Percentiles rank a stretch among this genome's conserved stretches.
phyloP scores from a whole-genome alignment of 92 coral and sea anemone genomes.

The Actinostola sp. region DNA sequence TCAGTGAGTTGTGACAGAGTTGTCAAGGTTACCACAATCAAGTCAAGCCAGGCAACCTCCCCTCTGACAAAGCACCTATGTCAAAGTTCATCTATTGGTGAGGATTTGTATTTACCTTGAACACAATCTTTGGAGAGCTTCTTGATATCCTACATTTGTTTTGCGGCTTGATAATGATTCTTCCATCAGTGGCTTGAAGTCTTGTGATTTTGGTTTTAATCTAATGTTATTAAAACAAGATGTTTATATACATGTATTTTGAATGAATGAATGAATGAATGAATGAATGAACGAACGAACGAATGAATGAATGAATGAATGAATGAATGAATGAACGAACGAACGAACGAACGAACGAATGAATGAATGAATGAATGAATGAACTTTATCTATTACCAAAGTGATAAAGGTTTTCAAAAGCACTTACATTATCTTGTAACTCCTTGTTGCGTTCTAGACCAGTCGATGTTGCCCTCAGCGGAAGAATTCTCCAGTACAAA shows the following conservation, averaged over 20 bases:
- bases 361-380: no score
- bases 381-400: background rate
- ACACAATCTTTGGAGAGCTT: conserved; percentile 7
- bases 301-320: no score
- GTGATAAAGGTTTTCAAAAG: background rate
- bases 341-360: no score
- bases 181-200: conserved; percentile 27
- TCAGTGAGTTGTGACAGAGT: no score
- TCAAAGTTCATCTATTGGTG: no score
- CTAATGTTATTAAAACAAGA: background rate
- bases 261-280: no score
- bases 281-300: no score
- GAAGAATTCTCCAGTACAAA: conserved; percentile 33
- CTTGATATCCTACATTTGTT: background rate
- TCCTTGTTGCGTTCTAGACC: conserved; percentile 30
- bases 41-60: no score
- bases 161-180: conserved; percentile 7
- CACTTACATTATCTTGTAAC: conserved; percentile 12
- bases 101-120: background rate
- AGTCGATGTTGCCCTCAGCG: conserved; percentile 14
- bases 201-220: conserved; percentile 17
- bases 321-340: no score
- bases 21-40: no score
- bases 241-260: background rate
- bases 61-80: no score